Percentiles rank a stretch among this genome's conserved stretches.
These are phyloP conservation scores for Phengaris arion DNA, from an alignment of 2,888 invertebrate genomes.

Conservation along the genomic window DNA sequence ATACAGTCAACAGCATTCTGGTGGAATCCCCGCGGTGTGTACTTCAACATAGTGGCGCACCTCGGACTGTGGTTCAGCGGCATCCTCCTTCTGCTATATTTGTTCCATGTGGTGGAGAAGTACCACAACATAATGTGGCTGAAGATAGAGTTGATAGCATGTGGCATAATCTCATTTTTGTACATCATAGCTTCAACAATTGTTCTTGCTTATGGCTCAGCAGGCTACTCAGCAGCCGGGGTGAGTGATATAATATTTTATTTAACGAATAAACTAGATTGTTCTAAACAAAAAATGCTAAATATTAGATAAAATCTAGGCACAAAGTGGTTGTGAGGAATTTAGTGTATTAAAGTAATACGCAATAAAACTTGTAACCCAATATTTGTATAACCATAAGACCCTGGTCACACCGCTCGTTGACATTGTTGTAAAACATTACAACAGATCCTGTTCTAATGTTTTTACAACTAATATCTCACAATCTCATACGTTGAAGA, in stretches of 20 bases:
- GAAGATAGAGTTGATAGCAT: conserved; percentile 88
- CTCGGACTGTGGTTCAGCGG: conserved; percentile 88
- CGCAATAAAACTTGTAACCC: too few species aligned
- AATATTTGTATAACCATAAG: too few species aligned
- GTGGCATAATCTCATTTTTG: conserved; percentile 83
- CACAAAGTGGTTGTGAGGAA: neutral
- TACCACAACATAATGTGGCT: conserved; percentile 91
- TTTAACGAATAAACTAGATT: neutral
- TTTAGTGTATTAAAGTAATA: neutral
- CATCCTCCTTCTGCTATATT: conserved; percentile 84
- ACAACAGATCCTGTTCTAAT: too few species aligned
- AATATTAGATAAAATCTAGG: neutral
- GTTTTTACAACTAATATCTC: neutral
- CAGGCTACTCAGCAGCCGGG: conserved; percentile 85
- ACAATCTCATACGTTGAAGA: too few species aligned
- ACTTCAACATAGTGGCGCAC: conserved; percentile 88
- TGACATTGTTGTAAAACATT: too few species aligned
- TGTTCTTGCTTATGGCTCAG: conserved; percentile 81
- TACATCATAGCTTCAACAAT: conserved; percentile 88
- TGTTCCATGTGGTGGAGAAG: conserved; percentile 91
- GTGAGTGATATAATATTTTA: conserved; percentile 71
- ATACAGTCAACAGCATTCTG: conserved; percentile 82
- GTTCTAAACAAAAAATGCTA: neutral
- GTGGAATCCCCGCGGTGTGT: conserved; percentile 83
- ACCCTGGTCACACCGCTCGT: too few species aligned